phyloP scores from a whole-genome alignment of 2,888 invertebrate species.

The Tromatobia lineatoria region DNA sequence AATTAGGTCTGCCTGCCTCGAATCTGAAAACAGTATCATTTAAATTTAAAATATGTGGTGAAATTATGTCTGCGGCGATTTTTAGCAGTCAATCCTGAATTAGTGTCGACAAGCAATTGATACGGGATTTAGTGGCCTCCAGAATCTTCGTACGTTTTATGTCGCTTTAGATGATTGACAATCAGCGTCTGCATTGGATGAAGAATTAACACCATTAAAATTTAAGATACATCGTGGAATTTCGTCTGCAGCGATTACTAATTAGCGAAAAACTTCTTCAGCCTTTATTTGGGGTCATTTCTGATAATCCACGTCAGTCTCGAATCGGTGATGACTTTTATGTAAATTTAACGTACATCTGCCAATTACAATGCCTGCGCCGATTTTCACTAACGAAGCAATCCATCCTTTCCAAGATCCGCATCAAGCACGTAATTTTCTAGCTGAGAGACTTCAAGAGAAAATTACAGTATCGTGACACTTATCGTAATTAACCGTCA shows the following conservation, averaged over 20 bases:
- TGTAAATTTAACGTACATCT: not conserved
- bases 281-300: not conserved
- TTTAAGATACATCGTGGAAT: not conserved
- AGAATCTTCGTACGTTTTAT: not conserved
- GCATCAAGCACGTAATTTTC: not conserved
- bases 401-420: not conserved
- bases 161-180: not conserved
- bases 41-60: not conserved
- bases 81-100: not conserved
- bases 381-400: conserved; percentile 12
- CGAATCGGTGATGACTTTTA: too few relatives aligned
- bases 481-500: not conserved
- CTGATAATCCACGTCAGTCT: too few relatives aligned
- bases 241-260: not conserved
- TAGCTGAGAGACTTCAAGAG: not conserved
- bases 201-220: conserved; percentile 12
- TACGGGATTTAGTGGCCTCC: too few relatives aligned
- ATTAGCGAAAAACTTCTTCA: not conserved
- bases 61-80: not conserved
- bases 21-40: not conserved
- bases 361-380: not conserved
- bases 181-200: not conserved
- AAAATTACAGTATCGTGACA: not conserved
- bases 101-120: too few relatives aligned
- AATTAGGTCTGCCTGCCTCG: not conserved